Percentiles rank a stretch among this genome's conserved stretches.
These are phyloP conservation scores for Bos javanicus DNA, from an alignment of 2,113 vertebrate species.

Conservation along the genomic window DNA sequence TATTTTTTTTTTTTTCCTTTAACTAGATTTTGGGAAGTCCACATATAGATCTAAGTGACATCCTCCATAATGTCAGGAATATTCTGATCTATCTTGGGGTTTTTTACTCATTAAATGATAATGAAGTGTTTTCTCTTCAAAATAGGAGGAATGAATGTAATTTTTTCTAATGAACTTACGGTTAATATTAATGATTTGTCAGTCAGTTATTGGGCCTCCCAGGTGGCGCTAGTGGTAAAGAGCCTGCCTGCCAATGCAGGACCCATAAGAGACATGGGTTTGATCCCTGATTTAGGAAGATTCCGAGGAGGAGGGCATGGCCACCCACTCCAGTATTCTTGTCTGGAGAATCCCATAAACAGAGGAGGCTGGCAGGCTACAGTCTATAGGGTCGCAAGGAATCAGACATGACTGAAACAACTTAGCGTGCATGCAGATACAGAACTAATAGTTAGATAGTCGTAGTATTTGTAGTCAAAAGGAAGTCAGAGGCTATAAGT, in stretches of 20 bases:
- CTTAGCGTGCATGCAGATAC: background rate
- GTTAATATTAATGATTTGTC: background rate
- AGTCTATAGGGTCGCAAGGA: background rate
- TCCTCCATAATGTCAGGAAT: background rate
- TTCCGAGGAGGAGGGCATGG: background rate
- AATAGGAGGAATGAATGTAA: background rate
- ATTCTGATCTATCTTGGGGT: background rate
- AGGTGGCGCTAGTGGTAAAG: background rate
- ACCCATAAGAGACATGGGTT: background rate
- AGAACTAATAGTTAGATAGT: background rate
- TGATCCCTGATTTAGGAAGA: background rate
- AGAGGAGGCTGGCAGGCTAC: background rate
- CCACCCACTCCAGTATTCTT: background rate
- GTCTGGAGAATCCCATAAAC: background rate
- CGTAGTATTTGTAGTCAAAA: background rate
- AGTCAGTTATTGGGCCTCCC: background rate
- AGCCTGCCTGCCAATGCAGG: background rate
- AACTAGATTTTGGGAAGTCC: background rate
- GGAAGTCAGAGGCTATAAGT: background rate
- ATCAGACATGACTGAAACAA: background rate
- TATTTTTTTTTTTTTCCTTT: background rate
- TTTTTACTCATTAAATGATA: background rate
- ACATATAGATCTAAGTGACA: background rate
- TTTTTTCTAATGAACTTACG: background rate
- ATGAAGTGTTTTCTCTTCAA: background rate